Conservation (phyloP, 2,797 vertebrate genomes). For the Pitangus sulphuratus region DNA sequence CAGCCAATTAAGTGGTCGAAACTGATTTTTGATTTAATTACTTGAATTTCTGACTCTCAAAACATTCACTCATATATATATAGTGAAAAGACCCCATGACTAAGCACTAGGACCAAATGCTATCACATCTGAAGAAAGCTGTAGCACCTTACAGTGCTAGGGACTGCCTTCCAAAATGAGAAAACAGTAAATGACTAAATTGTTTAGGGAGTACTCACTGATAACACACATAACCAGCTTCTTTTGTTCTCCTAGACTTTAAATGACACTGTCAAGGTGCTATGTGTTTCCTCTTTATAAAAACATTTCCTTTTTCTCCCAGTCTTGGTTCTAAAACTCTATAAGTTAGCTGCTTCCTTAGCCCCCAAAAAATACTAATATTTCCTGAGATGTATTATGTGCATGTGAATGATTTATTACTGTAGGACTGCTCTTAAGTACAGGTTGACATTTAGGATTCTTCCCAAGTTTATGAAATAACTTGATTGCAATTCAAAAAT, state of each 20-base stretch:
- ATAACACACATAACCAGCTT: not conserved
- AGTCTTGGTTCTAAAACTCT: not conserved
- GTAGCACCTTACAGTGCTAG: not conserved
- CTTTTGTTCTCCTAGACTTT: not conserved
- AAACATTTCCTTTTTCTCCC: not conserved
- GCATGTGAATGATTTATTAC: not conserved
- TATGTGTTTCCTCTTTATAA: not conserved
- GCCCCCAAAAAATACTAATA: not conserved
- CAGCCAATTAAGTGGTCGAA: not conserved
- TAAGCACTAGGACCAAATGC: not conserved
- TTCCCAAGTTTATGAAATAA: not conserved
- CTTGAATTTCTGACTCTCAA: not conserved
- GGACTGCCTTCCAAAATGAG: not conserved
- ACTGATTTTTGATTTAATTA: constrained; percentile 8
- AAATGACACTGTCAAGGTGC: not conserved
- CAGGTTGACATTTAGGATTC: not conserved
- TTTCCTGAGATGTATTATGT: not conserved
- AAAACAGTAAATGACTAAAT: not conserved
- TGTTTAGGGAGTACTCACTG: not conserved
- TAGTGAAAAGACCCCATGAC: not conserved
- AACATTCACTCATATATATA: not conserved
- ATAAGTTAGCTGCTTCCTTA: not conserved
- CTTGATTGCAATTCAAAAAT: constrained; percentile 14
- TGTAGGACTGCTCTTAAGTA: not conserved
- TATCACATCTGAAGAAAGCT: not conserved